Evolutionary conservation across 2,888 invertebrate species (phyloP), one percentile per base, ranked within the genome.

Genomic region (Xestoiulus laeticollis): DNA sequence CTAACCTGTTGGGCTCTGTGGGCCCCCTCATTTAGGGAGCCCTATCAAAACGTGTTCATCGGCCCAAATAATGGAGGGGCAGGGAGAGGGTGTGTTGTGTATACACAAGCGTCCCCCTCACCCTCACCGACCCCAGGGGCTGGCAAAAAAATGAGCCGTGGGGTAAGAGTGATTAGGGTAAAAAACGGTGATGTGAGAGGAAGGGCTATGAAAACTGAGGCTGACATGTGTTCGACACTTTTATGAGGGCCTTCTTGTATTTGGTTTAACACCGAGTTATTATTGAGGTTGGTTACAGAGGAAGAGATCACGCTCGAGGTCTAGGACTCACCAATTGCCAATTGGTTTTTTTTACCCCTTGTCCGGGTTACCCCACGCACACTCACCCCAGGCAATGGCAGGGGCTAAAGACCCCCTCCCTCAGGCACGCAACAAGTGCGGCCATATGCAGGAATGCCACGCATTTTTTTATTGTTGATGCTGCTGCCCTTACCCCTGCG

Each of bases 241-340:
- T 86, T 53, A 86, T 53, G 86, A 86, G 86, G 32, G 53, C 53
- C 32, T 86, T 16, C 48, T 86, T 86, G 59, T 86, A 87, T 59
- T 87, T 87, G 38, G 87, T 87, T 78, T 87, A 87, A 87, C 87
- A 87, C 78, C 68, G 32, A 59, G 38, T 87, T 59, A 78, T 87
- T 87, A 53, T 87, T 78, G 78, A 78, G 68, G 87, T 87, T 26
- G 87, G 33, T 44, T 87, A 32, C 68, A 87, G 33, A 68, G 33
- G 43, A 38, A 87, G 68, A 78, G 87, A 78, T 87, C 87, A 44
- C 68, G 48, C 86, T 85, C 44, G 85, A 85, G 85, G 85, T 85
- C 85, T 38, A 38, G 44, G 44, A 85, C 85, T 22, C 44, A 6
- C 78, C 38, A 85, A 85, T 84, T 84, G 43, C 33, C 84, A 84